Percentiles rank a stretch among this genome's conserved stretches.
Evolutionary conservation across 2,113 vertebrate genomes (phyloP).

Genomic region (Ochotona princeps): DNA sequence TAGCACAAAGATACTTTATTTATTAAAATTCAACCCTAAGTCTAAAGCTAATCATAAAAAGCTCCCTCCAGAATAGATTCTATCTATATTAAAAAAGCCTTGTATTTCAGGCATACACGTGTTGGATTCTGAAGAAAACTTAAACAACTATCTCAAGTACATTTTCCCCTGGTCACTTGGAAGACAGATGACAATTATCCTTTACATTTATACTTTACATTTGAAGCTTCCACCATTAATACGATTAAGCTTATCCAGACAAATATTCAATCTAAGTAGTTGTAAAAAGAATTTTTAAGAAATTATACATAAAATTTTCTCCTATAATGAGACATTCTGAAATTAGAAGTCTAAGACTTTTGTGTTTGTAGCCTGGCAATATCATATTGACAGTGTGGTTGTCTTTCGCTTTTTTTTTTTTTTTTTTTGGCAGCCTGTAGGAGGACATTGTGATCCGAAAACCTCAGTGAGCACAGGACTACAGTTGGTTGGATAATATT

Average conservation of each 20-base stretch:
- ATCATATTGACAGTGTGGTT: background rate
- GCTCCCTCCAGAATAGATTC: background rate
- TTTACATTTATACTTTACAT: too few species aligned
- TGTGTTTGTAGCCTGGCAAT: background rate
- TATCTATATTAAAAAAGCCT: background rate
- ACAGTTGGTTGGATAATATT: too few species aligned
- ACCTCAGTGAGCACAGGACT: too few species aligned
- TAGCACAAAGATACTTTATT: background rate
- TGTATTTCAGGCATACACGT: background rate
- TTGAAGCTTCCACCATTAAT: constrained; percentile 46
- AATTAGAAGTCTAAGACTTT: background rate
- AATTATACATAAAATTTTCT: background rate
- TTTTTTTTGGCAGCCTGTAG: too few species aligned
- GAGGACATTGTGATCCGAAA: too few species aligned
- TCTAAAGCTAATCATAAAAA: constrained; percentile 16
- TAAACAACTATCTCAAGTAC: background rate
- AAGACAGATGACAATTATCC: too few species aligned
- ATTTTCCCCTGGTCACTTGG: background rate
- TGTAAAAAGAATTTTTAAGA: constrained; percentile 15
- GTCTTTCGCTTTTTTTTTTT: background rate
- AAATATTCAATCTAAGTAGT: background rate
- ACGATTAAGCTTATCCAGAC: background rate
- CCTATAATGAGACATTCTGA: constrained; percentile 3
- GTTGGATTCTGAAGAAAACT: constrained; percentile 42
- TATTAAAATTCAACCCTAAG: constrained; percentile 4